phyloP scores from a whole-genome alignment of 2,797 vertebrate genomes.

The Falco biarmicus region DNA sequence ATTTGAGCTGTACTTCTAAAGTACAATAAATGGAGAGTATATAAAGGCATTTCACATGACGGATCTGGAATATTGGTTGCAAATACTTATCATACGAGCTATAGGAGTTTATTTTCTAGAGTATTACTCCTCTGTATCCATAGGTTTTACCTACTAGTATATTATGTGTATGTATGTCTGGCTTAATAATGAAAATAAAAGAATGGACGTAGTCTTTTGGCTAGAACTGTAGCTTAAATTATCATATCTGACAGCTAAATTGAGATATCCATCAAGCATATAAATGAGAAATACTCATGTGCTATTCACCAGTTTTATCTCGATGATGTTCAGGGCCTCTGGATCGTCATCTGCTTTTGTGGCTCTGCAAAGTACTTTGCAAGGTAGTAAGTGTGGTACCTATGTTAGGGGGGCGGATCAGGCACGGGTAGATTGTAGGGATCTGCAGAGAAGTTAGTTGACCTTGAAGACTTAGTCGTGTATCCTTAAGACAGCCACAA shows the following conservation, averaged over 20 bases:
- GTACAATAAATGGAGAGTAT: background rate
- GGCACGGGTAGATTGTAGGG: background rate
- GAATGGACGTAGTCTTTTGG: background rate
- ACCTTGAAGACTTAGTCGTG: too few relatives aligned
- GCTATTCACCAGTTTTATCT: slow-evolving; percentile 26
- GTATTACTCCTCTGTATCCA: background rate
- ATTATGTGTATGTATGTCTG: background rate
- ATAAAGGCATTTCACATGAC: background rate
- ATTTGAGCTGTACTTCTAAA: background rate
- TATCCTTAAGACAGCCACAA: too few relatives aligned
- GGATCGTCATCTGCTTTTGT: background rate
- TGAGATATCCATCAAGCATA: slow-evolving; percentile 15
- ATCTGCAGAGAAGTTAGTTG: too few relatives aligned
- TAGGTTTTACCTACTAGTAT: background rate
- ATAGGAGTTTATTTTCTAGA: background rate
- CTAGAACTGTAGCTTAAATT: slow-evolving; percentile 22
- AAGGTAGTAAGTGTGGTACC: background rate
- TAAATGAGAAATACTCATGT: slow-evolving; percentile 7
- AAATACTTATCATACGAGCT: background rate
- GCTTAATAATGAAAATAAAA: background rate
- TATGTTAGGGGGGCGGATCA: background rate
- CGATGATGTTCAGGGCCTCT: background rate
- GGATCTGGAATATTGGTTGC: background rate
- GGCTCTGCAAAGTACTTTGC: background rate
- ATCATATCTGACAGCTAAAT: slow-evolving; percentile 32